These are phyloP conservation scores for Spea multiplicata DNA, from an alignment of 2,113 vertebrate species.

Conservation along the genomic window DNA sequence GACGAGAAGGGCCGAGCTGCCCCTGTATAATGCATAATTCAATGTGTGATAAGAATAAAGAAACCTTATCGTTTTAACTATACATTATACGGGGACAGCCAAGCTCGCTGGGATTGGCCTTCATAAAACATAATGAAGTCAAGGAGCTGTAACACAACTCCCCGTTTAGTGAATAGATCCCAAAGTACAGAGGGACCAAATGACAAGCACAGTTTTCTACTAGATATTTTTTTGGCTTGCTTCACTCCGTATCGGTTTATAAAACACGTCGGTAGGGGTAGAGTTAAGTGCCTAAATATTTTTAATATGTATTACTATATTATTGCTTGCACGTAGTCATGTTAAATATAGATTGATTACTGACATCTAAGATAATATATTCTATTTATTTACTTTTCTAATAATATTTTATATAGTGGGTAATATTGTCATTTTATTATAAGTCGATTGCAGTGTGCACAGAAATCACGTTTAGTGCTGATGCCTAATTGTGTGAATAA, in stretches of 20 bases:
- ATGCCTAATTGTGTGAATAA: no score
- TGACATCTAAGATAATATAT: constrained; percentile 14
- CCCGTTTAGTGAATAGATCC: no score
- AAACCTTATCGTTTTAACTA: no score
- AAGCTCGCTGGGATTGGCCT: no score
- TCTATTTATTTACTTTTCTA: constrained; percentile 39
- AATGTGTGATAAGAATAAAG: no score
- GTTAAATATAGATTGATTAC: background rate
- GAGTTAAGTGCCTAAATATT: constrained; percentile 52
- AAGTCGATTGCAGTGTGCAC: background rate
- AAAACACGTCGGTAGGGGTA: constrained; percentile 44
- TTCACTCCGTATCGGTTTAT: constrained; percentile 39
- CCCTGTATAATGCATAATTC: no score
- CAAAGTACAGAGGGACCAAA: constrained; percentile 31
- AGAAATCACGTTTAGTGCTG: no score
- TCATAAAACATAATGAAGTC: no score
- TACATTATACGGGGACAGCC: no score
- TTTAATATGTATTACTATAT: constrained; percentile 66
- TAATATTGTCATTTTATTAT: constrained; percentile 33
- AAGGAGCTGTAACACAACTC: no score
- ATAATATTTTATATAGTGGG: constrained; percentile 29
- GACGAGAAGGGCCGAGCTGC: no score
- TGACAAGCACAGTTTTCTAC: background rate
- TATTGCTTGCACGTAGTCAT: constrained; percentile 33
- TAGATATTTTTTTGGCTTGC: constrained; percentile 3